Evolutionary conservation across 2,113 vertebrate species (phyloP).

Genomic region (Gymnobelideus leadbeateri): DNA sequence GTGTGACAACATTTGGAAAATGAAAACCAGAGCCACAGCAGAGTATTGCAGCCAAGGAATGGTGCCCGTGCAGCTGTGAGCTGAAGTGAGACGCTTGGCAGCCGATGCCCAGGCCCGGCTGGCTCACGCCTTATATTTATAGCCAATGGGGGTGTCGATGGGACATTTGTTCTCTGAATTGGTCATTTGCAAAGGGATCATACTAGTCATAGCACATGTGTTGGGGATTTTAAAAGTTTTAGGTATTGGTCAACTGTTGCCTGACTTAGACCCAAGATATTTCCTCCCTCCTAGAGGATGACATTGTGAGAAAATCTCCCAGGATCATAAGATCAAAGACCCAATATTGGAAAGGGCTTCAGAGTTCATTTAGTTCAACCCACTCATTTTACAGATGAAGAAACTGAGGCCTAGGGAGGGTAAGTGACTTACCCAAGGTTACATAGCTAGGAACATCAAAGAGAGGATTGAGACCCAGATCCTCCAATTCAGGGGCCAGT

Average conservation of each 20-base stretch:
- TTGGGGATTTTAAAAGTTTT: background rate
- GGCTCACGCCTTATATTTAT: slow-evolving; percentile 57
- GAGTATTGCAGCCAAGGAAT: slow-evolving; percentile 60
- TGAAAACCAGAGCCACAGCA: slow-evolving; percentile 72
- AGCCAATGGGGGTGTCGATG: slow-evolving; percentile 59
- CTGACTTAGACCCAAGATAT: background rate
- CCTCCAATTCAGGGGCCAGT: background rate
- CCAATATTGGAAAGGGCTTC: background rate
- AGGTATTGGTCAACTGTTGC: background rate
- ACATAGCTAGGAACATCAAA: background rate
- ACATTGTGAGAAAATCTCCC: background rate
- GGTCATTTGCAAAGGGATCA: slow-evolving; percentile 45
- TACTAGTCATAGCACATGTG: slow-evolving; percentile 11
- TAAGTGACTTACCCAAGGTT: background rate
- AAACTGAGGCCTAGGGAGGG: background rate
- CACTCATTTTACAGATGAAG: background rate
- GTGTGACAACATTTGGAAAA: slow-evolving; percentile 62
- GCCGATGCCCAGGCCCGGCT: slow-evolving; percentile 68
- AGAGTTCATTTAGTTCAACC: background rate
- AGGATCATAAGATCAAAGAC: background rate
- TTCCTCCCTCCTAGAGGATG: background rate
- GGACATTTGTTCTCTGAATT: slow-evolving; percentile 51
- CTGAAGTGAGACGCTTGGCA: slow-evolving; percentile 61
- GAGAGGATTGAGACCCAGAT: background rate
- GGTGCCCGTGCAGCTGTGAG: slow-evolving; percentile 69